Conservation (phyloP, 1,140 invertebrate species). For the Eurosta solidaginis region DNA sequence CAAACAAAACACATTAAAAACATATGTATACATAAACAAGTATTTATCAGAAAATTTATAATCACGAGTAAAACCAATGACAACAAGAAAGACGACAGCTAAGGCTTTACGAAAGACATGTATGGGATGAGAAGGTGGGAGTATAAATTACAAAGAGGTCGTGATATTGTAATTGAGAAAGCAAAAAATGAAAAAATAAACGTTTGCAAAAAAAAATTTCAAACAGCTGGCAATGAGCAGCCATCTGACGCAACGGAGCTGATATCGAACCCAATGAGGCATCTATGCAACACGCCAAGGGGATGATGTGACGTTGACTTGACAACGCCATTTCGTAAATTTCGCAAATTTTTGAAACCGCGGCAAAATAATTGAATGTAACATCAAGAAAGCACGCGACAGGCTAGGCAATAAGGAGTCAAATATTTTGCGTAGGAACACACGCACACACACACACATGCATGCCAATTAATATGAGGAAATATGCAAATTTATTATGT, state of each 20-base stretch:
- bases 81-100: too few species aligned
- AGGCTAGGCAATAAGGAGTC: neutral
- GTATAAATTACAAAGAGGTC: too few species aligned
- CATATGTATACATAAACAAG: too few species aligned
- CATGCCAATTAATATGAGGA: neutral
- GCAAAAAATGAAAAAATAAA: neutral
- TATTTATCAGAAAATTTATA: too few species aligned
- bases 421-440: neutral
- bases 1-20: too few species aligned
- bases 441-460: neutral
- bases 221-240: neutral
- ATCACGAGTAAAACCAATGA: too few species aligned
- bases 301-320: neutral
- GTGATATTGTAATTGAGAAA: too few species aligned
- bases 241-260: neutral
- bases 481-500: neutral
- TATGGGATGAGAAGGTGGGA: too few species aligned
- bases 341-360: constrained; percentile 25
- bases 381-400: neutral
- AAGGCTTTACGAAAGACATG: too few species aligned
- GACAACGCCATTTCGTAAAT: constrained; percentile 22
- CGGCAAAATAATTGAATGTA: neutral
- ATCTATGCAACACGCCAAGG: neutral
- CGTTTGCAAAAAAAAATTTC: neutral
- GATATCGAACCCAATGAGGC: neutral